Base-by-base conservation (phyloP, 2,888 invertebrate species). In the Chymomyza amoena region DNA sequence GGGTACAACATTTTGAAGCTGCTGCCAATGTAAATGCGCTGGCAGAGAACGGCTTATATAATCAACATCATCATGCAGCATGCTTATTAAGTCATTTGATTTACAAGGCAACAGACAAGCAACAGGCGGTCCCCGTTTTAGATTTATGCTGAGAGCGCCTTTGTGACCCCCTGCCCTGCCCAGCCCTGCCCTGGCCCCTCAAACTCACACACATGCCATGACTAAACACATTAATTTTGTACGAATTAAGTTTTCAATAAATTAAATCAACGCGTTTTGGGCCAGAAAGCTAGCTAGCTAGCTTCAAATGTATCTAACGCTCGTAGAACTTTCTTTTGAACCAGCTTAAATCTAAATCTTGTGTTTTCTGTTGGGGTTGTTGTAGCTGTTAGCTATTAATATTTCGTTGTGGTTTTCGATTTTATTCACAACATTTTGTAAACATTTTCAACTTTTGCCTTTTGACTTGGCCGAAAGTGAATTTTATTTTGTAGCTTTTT, bases 81-180 rank as follows among this genome's bases (percentile, higher is more conserved):
- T 70, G 83, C 76, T 78, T 84, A 86, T 83, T 83, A 86, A 86
- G 82, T 84, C 80, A 86, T 80, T 84, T 45, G 62, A 59, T 28
- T 28, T 54, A 16, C 18, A 20, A 54, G 18, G 54, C 16, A 54
- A 54, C 18, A 7, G 20, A 36, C 13, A 25, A 28, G 45, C 75
- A 72, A 70, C 72, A 76, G 75, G 76, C 76, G 75, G 72, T 61
- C 54, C 20, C 60, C 66, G 10, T 70, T 76, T 32, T 32, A 32
- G 32, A 5, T 32, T 32, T 32, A 32, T 32, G 32, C 32, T 32
- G 32, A 6, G 32, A 32, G 32, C 32, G 32, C 32, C 32, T 32
- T 25, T 25, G 25, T 25, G 4, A 25, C 25, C 25, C 7, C 32
- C 32, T 6, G 70, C 73, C 76, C 73, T 76, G 70, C 32, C 9